Evolutionary conservation across 2,113 vertebrate genomes (phyloP).

Genomic region (Boulengeromyrus knoepffleri): DNA sequence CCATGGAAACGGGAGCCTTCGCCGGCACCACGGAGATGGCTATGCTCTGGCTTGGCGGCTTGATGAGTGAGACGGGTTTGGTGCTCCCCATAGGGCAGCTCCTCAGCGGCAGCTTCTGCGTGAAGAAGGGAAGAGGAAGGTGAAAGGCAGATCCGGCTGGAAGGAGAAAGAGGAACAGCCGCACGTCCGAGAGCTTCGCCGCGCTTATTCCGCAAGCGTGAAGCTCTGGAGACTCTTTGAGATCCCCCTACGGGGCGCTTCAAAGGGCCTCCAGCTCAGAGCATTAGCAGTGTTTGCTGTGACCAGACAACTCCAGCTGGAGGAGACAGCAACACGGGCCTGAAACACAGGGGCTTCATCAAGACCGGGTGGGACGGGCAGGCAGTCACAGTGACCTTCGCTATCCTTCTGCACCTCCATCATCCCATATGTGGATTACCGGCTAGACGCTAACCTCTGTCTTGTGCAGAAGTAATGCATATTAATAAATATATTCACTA

Average conservation of each 20-base stretch:
- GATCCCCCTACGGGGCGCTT: neutral
- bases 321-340: neutral
- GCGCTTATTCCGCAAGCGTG: neutral
- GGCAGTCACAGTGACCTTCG: neutral
- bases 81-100: constrained; percentile 64
- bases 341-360: neutral
- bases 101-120: constrained; percentile 70
- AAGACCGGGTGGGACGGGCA: neutral
- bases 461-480: neutral
- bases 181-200: neutral
- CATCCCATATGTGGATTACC: neutral
- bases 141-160: neutral
- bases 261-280: neutral
- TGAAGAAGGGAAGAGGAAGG: constrained; percentile 30
- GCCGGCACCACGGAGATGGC: constrained; percentile 69
- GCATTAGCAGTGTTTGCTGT: neutral
- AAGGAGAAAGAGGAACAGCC: constrained; percentile 11
- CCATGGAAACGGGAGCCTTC: constrained; percentile 72
- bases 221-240: neutral
- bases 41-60: constrained; percentile 61
- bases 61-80: constrained; percentile 66
- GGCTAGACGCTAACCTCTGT: neutral
- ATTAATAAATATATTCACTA: neutral
- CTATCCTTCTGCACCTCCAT: too few relatives aligned
- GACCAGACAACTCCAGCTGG: neutral